Evolutionary conservation across 2,113 vertebrate genomes (phyloP).

Genomic region (Perognathus longimembris): DNA sequence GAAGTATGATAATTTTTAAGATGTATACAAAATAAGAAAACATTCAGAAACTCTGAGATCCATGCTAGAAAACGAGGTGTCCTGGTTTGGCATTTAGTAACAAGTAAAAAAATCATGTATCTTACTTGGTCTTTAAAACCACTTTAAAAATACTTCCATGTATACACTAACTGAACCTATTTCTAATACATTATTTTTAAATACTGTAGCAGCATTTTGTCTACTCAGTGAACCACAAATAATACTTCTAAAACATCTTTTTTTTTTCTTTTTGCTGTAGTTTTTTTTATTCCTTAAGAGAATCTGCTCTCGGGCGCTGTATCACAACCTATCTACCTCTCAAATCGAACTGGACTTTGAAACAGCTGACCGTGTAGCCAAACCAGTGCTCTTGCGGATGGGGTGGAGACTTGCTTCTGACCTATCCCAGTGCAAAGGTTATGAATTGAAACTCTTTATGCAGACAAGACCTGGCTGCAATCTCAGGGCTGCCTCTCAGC

Average conservation of each 20-base stretch:
- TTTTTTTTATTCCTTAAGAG: not conserved
- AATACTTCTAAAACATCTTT: not conserved
- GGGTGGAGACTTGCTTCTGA: not conserved
- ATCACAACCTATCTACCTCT: not conserved
- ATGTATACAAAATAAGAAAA: conserved; percentile 13
- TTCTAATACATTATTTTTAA: not conserved
- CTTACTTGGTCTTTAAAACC: not conserved
- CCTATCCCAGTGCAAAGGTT: not conserved
- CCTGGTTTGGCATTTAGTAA: not conserved
- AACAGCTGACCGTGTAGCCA: not conserved
- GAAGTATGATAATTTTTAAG: conserved; percentile 6
- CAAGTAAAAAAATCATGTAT: not conserved
- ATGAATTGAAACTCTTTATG: not conserved
- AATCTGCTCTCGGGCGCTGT: not conserved
- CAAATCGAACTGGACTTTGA: not conserved
- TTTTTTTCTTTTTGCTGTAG: not conserved
- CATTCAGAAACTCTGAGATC: not conserved
- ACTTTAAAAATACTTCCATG: not conserved
- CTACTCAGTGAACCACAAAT: conserved; percentile 22
- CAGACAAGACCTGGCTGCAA: not conserved
- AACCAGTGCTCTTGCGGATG: not conserved
- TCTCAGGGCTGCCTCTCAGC: not conserved
- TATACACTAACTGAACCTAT: conserved; percentile 10
- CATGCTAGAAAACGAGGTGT: not conserved
- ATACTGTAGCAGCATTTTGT: conserved; percentile 21